Conservation (phyloP, 2,113 vertebrate species). For the Sylvietta virens region DNA sequence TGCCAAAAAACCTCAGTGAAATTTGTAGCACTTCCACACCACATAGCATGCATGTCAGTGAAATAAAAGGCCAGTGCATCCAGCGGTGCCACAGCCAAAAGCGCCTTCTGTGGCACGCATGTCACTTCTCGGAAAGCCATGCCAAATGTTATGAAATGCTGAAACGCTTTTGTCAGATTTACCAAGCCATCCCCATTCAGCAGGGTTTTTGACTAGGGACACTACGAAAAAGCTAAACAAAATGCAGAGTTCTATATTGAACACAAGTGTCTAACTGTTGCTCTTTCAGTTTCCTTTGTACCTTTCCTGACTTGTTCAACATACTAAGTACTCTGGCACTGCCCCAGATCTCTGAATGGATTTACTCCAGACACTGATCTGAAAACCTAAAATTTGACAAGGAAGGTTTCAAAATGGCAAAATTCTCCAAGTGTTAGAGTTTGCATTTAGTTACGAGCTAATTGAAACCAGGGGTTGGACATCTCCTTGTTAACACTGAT, state of each 20-base stretch:
- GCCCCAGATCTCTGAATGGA: neutral
- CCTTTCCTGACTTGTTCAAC: neutral
- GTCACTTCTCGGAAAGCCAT: slow-evolving; percentile 6
- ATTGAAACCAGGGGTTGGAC: neutral
- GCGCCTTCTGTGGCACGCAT: neutral
- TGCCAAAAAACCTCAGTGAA: neutral
- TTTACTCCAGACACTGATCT: neutral
- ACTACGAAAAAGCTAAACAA: neutral
- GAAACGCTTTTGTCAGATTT: neutral
- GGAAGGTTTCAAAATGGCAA: neutral
- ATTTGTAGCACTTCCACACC: slow-evolving; percentile 7
- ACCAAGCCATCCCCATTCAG: neutral
- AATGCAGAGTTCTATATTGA: neutral
- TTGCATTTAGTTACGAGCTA: neutral
- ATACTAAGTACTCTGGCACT: neutral
- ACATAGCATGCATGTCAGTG: neutral
- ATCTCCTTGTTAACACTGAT: neutral
- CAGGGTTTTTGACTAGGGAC: neutral
- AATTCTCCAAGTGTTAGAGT: neutral
- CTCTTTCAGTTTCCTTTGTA: neutral
- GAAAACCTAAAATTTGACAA: neutral
- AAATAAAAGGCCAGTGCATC: neutral
- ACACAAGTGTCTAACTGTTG: neutral
- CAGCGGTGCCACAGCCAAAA: slow-evolving; percentile 16
- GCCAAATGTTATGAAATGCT: neutral